Conservation (phyloP, 2,113 vertebrate genomes). For the Microcebus lehilahytsara region DNA sequence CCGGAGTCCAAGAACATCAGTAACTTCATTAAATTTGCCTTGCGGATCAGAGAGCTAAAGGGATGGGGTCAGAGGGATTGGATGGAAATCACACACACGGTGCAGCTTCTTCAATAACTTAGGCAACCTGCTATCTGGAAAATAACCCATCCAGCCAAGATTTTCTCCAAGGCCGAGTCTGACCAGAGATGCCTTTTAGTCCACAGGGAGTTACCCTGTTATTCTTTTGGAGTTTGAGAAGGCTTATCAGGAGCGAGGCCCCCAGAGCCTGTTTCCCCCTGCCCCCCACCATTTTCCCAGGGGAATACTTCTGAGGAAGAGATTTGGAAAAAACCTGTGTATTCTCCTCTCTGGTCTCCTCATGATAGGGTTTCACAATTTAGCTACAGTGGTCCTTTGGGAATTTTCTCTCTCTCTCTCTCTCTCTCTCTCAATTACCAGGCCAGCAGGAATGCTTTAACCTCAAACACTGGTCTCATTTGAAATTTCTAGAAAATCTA, state of each 20-base stretch:
- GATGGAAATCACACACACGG: neutral
- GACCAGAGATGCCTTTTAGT: neutral
- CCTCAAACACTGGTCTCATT: neutral
- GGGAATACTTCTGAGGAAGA: conserved; percentile 27
- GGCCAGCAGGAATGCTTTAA: neutral
- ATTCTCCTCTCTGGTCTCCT: neutral
- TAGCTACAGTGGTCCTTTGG: neutral
- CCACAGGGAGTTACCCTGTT: neutral
- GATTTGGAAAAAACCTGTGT: neutral
- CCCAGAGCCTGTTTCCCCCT: neutral
- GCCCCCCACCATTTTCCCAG: neutral
- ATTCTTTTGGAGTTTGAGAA: conserved; percentile 22
- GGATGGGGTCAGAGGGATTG: neutral
- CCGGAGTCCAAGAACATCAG: neutral
- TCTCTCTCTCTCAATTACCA: conserved; percentile 22
- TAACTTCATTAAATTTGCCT: neutral
- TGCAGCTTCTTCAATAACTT: neutral
- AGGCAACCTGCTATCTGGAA: conserved; percentile 22
- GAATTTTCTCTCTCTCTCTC: neutral
- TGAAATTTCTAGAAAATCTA: conserved; percentile 17
- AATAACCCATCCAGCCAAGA: neutral
- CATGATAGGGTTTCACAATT: conserved; percentile 44
- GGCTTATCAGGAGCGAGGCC: neutral
- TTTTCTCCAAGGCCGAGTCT: neutral
- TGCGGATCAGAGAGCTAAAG: neutral